These are phyloP conservation scores for Pelobates fuscus DNA, from an alignment of 2,113 vertebrate species.

Conservation along the genomic window DNA sequence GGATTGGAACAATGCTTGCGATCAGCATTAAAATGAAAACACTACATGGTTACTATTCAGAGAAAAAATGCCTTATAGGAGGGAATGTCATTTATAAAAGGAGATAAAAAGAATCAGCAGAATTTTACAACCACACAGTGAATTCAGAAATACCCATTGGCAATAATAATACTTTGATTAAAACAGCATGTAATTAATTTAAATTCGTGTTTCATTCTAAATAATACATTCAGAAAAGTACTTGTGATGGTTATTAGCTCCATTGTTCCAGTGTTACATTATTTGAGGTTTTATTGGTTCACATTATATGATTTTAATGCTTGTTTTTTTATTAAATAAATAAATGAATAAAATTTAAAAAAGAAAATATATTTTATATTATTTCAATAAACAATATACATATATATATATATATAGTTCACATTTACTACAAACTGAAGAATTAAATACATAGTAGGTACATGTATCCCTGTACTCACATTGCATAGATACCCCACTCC, in stretches of 20 bases:
- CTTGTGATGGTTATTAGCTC: not conserved
- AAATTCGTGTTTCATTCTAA: constrained; percentile 18
- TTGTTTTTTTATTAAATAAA: not conserved
- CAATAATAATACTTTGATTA: constrained; percentile 23
- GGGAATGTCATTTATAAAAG: constrained; percentile 29
- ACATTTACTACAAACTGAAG: too few species aligned
- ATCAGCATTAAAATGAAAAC: constrained; percentile 38
- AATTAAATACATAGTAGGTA: too few species aligned
- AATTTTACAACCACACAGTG: constrained; percentile 8
- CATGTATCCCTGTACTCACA: too few species aligned
- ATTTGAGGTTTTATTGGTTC: not conserved
- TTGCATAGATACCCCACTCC: too few species aligned
- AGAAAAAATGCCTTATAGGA: constrained; percentile 15
- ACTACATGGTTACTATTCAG: constrained; percentile 24
- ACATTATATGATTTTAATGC: not conserved
- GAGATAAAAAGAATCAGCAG: constrained; percentile 25
- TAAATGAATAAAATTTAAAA: not conserved
- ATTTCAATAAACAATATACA: too few species aligned
- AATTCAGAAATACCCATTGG: constrained; percentile 25
- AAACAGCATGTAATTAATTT: constrained; percentile 26
- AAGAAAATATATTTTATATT: too few species aligned
- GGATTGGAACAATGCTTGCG: constrained; percentile 26
- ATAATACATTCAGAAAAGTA: not conserved
- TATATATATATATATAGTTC: too few species aligned
- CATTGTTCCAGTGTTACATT: not conserved